These are phyloP conservation scores for Ctenicera cuprea DNA, from an alignment of 2,888 invertebrate species.

Conservation along the genomic window DNA sequence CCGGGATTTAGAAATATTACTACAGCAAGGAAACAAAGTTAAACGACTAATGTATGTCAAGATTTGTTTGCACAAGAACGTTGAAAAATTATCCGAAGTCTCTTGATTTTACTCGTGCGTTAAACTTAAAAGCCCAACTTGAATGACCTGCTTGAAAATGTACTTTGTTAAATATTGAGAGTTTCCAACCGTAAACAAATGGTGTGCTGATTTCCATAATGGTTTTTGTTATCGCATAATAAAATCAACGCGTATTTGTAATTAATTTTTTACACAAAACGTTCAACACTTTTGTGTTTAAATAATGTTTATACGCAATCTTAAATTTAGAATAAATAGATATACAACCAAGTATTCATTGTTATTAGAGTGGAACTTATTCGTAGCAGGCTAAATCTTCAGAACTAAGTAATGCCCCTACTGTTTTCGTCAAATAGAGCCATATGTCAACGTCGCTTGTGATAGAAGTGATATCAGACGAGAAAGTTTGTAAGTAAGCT, in stretches of 20 bases:
- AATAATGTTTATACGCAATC: no score
- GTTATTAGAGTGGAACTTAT: no score
- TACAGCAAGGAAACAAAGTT: slow-evolving; percentile 48
- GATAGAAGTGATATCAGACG: slow-evolving; percentile 34
- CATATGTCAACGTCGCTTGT: slow-evolving; percentile 37
- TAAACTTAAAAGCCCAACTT: background rate
- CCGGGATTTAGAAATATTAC: slow-evolving; percentile 53
- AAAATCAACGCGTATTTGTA: slow-evolving; percentile 15
- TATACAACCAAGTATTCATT: no score
- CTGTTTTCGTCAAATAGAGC: slow-evolving; percentile 34
- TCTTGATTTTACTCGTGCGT: background rate
- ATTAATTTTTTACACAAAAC: slow-evolving; percentile 8
- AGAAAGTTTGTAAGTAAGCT: slow-evolving; percentile 26
- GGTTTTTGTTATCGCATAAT: background rate
- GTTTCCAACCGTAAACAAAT: background rate
- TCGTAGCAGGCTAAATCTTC: no score
- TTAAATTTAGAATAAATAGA: no score
- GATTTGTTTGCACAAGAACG: slow-evolving; percentile 16
- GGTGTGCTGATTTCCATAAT: slow-evolving; percentile 1
- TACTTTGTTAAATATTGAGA: background rate
- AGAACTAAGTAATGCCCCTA: slow-evolving; percentile 27
- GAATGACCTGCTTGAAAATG: background rate
- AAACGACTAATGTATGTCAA: slow-evolving; percentile 52
- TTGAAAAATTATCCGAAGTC: slow-evolving; percentile 5
- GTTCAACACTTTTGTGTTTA: slow-evolving; percentile 5